Conservation (phyloP, 2,888 invertebrate species). For the Gymnocheta viridis region DNA sequence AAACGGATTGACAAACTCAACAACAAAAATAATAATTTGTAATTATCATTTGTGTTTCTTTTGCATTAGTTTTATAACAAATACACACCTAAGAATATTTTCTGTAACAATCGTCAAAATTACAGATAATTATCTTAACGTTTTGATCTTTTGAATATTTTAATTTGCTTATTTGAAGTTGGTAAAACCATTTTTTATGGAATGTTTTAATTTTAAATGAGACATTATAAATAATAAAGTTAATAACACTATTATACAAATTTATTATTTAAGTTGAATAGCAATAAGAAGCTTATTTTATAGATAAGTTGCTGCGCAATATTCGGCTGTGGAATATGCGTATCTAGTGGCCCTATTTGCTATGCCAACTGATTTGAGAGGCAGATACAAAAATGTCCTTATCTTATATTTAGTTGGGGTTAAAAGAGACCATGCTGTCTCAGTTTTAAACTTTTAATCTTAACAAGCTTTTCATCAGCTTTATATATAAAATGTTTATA, state of each 20-base stretch:
- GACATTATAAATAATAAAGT: neutral
- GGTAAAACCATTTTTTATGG: neutral
- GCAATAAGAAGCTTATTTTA: neutral
- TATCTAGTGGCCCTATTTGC: no score
- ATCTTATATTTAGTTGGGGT: no score
- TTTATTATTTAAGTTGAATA: neutral
- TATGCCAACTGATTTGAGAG: no score
- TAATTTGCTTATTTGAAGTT: slow-evolving; percentile 3
- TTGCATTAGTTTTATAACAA: slow-evolving; percentile 7
- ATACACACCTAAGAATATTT: slow-evolving; percentile 7
- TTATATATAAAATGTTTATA: neutral
- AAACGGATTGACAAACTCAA: slow-evolving; percentile 66
- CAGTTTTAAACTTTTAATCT: neutral
- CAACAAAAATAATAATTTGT: slow-evolving; percentile 43
- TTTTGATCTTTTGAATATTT: slow-evolving; percentile 19
- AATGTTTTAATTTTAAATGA: neutral
- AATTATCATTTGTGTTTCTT: slow-evolving; percentile 40
- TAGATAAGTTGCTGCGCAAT: no score
- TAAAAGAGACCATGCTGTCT: no score
- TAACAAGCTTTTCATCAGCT: neutral
- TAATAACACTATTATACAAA: no score
- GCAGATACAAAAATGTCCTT: no score
- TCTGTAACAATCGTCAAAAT: slow-evolving; percentile 32
- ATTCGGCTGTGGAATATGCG: no score
- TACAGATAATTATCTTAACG: slow-evolving; percentile 39